phyloP scores from a whole-genome alignment of 2,797 vertebrate species.

The Amblyopsis hoosieri region DNA sequence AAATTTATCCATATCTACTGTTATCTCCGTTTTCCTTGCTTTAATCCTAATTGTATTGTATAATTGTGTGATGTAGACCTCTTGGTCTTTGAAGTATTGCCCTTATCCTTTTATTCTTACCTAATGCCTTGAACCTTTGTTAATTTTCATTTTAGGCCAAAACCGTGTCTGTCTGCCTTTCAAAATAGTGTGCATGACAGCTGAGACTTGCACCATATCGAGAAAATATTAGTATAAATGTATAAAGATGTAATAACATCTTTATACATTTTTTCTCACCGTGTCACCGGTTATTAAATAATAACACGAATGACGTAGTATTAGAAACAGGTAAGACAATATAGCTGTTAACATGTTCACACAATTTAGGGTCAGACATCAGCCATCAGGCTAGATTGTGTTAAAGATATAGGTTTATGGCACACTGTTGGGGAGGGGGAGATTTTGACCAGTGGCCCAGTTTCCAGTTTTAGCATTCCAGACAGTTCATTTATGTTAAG shows the following conservation, averaged over 20 bases:
- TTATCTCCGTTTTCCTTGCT: conserved; percentile 78
- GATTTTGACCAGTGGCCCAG: background rate
- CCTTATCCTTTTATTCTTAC: conserved; percentile 79
- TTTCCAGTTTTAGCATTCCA: too few species aligned
- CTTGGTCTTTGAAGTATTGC: conserved; percentile 77
- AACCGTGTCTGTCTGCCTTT: conserved; percentile 49
- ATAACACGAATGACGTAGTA: too few species aligned
- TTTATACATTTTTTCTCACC: too few species aligned
- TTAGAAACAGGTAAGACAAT: too few species aligned
- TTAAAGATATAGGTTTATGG: too few species aligned
- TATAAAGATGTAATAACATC: too few species aligned
- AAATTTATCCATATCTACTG: conserved; percentile 83
- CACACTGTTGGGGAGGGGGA: background rate
- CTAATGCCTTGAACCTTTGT: conserved; percentile 77
- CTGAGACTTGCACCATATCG: conserved; percentile 46
- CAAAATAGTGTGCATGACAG: conserved; percentile 40
- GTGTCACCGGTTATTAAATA: too few species aligned
- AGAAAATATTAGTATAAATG: conserved; percentile 40
- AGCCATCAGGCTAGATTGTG: too few species aligned
- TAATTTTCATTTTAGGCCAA: conserved; percentile 67
- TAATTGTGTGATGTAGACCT: conserved; percentile 81
- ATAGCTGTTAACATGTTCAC: too few species aligned
- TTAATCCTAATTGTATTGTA: conserved; percentile 89
- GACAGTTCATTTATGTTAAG: too few species aligned
- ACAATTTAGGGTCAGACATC: conserved; percentile 37